Conservation (phyloP, 2,113 vertebrate species). For the Prionailurus bengalensis region DNA sequence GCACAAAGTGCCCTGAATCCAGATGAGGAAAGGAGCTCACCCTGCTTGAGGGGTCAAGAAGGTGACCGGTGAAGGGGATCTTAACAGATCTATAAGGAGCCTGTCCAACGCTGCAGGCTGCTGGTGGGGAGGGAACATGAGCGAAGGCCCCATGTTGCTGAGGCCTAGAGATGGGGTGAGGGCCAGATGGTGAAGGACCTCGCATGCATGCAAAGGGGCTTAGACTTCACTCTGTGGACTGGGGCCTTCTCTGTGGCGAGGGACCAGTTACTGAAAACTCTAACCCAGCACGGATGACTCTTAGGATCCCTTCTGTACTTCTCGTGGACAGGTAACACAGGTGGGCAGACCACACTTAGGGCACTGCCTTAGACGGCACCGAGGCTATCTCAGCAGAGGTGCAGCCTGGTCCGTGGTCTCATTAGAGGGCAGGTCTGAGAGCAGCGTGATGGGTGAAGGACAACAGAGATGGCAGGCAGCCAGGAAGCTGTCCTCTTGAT, state of each 20-base stretch:
- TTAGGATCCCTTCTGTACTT: background rate
- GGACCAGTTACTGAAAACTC: background rate
- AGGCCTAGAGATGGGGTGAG: background rate
- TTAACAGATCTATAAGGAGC: background rate
- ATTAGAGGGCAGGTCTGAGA: background rate
- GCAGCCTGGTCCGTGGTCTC: accelerated
- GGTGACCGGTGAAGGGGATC: background rate
- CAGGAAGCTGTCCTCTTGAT: background rate
- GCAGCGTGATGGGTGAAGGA: background rate
- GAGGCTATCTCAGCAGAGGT: background rate
- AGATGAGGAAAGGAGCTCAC: background rate
- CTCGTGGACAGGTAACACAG: background rate
- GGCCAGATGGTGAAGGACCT: background rate
- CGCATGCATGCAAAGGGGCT: background rate
- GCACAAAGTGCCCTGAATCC: background rate
- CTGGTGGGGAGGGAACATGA: background rate
- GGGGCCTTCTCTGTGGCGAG: background rate
- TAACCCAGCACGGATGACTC: background rate
- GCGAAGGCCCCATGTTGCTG: background rate
- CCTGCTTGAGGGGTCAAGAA: background rate
- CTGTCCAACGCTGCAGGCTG: background rate
- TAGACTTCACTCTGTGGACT: background rate
- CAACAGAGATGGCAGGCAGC: background rate
- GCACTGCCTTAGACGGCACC: background rate
- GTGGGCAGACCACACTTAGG: background rate